These are phyloP conservation scores for Andrena bicolor DNA, from an alignment of 2,888 invertebrate genomes.

Conservation along the genomic window DNA sequence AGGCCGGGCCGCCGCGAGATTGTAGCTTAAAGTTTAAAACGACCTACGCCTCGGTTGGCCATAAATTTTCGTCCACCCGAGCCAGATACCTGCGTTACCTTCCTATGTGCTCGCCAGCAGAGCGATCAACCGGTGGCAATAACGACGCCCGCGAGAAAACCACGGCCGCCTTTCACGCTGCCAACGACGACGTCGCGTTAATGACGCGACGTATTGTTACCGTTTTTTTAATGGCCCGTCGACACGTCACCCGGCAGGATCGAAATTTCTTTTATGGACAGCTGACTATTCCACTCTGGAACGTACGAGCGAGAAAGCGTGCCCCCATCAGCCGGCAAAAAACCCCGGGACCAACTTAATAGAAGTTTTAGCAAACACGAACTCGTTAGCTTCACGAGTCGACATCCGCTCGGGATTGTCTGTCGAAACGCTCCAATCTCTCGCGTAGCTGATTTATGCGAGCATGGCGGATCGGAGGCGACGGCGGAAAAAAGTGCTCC, in stretches of 20 bases:
- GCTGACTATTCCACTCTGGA: not conserved
- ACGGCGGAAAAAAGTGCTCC: conserved; percentile 1
- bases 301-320: not conserved
- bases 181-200: conserved; percentile 7
- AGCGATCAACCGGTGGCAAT: conserved; percentile 28
- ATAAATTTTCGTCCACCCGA: conserved; percentile 74
- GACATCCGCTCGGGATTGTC: not conserved
- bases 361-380: conserved; percentile 31
- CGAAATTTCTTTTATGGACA: not conserved
- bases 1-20: conserved; percentile 54
- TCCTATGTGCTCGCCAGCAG: conserved; percentile 20
- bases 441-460: conserved; percentile 22
- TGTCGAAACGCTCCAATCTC: conserved; percentile 27
- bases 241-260: conserved; percentile 6
- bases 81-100: conserved; percentile 15
- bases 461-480: not conserved
- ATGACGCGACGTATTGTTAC: conserved; percentile 24
- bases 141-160: conserved; percentile 28
- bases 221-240: conserved; percentile 8
- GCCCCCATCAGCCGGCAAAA: not conserved
- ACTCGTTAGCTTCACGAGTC: conserved; percentile 21
- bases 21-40: conserved; percentile 71
- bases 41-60: conserved; percentile 76
- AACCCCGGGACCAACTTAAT: conserved; percentile 4
- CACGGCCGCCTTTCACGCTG: conserved; percentile 25